Evolutionary conservation across 1,140 invertebrate genomes (phyloP).

Genomic region (Doryteuthis pealeii): DNA sequence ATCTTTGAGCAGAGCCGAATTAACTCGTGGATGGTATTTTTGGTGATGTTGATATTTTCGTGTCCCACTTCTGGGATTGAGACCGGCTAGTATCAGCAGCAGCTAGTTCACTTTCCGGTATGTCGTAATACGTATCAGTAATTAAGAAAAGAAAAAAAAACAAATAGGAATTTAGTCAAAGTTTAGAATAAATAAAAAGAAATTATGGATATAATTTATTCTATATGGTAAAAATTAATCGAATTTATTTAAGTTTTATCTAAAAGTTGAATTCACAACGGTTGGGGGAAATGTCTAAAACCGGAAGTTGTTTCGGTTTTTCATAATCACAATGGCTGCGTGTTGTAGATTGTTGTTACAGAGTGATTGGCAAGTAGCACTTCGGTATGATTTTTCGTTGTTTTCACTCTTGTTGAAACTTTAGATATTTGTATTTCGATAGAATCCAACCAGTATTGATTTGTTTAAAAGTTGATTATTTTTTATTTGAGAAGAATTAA

Average conservation of each 20-base stretch:
- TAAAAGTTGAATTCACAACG: too few relatives aligned
- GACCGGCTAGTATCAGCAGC: not conserved
- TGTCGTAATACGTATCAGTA: conserved; percentile 12
- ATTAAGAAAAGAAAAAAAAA: conserved; percentile 10
- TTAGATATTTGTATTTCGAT: too few relatives aligned
- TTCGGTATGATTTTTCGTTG: conserved; percentile 25
- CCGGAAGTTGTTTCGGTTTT: not conserved
- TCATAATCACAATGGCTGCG: conserved; percentile 21
- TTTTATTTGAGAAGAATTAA: too few relatives aligned
- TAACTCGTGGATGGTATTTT: not conserved
- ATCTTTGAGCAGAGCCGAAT: not conserved
- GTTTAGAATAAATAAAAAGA: too few relatives aligned
- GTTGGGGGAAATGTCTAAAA: too few relatives aligned
- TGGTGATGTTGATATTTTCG: not conserved
- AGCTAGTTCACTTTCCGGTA: conserved; percentile 8
- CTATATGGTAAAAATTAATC: too few relatives aligned
- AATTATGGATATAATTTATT: too few relatives aligned
- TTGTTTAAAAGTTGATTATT: too few relatives aligned
- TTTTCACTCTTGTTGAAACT: too few relatives aligned
- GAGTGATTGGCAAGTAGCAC: conserved; percentile 40
- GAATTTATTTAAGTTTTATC: too few relatives aligned
- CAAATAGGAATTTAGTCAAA: too few relatives aligned
- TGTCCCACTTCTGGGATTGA: not conserved
- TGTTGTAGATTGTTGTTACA: conserved; percentile 38
- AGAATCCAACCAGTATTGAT: too few relatives aligned